Percentiles rank a stretch among this genome's conserved stretches.
Conservation (phyloP, 2,888 invertebrate genomes). For the Abrostola triplasia region DNA sequence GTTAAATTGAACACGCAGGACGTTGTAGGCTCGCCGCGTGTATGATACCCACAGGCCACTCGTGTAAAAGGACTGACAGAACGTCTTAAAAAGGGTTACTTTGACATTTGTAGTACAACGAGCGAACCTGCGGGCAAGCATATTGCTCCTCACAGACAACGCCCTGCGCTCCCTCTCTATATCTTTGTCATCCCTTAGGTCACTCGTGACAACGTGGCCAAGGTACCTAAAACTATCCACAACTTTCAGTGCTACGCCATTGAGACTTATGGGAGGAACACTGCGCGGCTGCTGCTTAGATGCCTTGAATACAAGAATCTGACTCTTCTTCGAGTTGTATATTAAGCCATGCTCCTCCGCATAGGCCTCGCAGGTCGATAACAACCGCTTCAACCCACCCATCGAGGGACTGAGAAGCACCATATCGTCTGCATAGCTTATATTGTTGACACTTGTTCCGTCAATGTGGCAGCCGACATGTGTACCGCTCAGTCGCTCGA, state of each 20-base stretch:
- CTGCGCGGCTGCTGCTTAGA: constrained; percentile 1
- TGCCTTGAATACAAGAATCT: constrained; percentile 7
- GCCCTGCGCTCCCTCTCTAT: constrained; percentile 3
- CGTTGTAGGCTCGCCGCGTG: constrained; percentile 1
- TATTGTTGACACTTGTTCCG: no score
- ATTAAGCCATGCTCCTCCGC: constrained; percentile 21
- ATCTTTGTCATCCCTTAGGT: constrained; percentile 1
- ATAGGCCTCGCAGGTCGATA: no score
- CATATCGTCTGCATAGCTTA: no score
- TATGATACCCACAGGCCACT: constrained; percentile 9
- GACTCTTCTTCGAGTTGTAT: constrained; percentile 10
- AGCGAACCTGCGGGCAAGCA: no score
- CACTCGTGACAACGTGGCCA: constrained; percentile 4
- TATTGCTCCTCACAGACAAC: no score
- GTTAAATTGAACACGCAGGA: constrained; percentile 8
- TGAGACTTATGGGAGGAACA: constrained; percentile 7
- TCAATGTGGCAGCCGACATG: no score
- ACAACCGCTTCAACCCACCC: no score
- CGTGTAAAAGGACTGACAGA: constrained; percentile 7
- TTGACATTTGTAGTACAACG: no score
- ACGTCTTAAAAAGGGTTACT: no score
- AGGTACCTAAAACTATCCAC: constrained; percentile 10
- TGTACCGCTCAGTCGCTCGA: no score
- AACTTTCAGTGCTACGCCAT: constrained; percentile 8
- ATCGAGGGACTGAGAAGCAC: no score